These are phyloP conservation scores for Limnothrissa miodon DNA, from an alignment of 2,113 vertebrate genomes.

Conservation along the genomic window DNA sequence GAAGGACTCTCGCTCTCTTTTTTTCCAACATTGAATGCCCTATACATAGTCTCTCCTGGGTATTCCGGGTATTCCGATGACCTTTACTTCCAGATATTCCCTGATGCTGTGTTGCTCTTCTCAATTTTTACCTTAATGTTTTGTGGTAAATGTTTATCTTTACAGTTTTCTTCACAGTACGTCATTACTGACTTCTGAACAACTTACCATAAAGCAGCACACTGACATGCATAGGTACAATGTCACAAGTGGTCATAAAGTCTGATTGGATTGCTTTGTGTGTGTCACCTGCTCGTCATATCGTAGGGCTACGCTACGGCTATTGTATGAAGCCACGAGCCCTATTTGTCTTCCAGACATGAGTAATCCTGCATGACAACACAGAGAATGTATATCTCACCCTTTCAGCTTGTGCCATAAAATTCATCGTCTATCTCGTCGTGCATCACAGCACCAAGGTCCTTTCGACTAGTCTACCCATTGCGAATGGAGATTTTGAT, in stretches of 20 bases:
- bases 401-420: neutral
- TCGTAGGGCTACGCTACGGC: neutral
- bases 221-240: neutral
- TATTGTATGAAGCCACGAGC: neutral
- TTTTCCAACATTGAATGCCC: no score
- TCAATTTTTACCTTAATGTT: neutral
- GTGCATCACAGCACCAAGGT: conserved; percentile 9
- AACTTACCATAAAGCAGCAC: neutral
- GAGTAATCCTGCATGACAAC: neutral
- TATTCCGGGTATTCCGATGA: neutral
- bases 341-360: conserved; percentile 6
- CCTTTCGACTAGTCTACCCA: neutral
- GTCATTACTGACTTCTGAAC: neutral
- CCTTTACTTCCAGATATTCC: neutral
- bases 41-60: no score
- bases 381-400: neutral
- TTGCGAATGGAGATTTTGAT: conserved; percentile 12
- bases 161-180: no score
- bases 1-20: no score
- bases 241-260: neutral
- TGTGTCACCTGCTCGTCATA: neutral
- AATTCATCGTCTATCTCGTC: neutral
- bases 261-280: conserved; percentile 13
- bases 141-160: neutral
- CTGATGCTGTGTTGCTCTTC: neutral